Conservation (phyloP, 1,140 invertebrate species). For the Acromyrmex charruanus region DNA sequence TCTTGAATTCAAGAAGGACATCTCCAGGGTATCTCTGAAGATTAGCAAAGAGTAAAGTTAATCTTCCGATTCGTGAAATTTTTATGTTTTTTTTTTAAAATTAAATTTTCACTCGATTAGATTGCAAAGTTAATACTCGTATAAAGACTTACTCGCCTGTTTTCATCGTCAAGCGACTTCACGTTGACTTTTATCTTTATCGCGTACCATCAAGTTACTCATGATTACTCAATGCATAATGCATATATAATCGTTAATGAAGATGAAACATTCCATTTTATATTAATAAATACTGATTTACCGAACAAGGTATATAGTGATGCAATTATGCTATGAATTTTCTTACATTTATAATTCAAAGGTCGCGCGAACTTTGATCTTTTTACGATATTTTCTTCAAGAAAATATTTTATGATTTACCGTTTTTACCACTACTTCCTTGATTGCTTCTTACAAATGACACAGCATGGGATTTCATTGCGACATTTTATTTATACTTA, state of each 20-base stretch:
- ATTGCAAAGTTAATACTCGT: constrained; percentile 15
- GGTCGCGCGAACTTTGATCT: background rate
- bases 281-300: constrained; percentile 41
- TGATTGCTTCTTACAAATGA: background rate
- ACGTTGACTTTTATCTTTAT: constrained; percentile 46
- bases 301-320: background rate
- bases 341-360: constrained; percentile 36
- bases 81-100: constrained; percentile 15
- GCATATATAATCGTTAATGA: constrained; percentile 2
- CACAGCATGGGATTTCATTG: background rate
- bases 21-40: background rate
- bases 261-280: background rate
- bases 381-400: constrained; percentile 11
- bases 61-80: constrained; percentile 47
- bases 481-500: background rate
- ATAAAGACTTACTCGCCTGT: background rate
- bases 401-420: constrained; percentile 13
- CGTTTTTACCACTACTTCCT: background rate
- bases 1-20: constrained; percentile 14
- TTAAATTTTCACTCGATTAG: constrained; percentile 26
- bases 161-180: constrained; percentile 16
- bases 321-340: constrained; percentile 7
- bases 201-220: constrained; percentile 15
- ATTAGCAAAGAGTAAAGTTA: constrained; percentile 40
- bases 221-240: constrained; percentile 23